Evolutionary conservation across 2,797 vertebrate species (phyloP).

Genomic region (Cyprinella venusta): DNA sequence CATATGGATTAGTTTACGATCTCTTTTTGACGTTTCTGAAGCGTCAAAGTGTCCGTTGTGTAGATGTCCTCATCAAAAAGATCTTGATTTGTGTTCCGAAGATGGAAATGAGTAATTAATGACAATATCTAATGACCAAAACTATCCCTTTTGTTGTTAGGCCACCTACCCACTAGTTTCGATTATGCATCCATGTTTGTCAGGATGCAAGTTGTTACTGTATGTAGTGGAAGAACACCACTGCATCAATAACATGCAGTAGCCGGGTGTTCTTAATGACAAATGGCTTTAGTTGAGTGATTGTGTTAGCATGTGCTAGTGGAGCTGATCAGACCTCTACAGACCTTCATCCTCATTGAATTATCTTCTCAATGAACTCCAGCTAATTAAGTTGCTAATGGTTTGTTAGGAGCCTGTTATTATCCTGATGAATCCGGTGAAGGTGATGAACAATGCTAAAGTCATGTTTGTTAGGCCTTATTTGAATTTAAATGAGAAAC

Average conservation of each 20-base stretch:
- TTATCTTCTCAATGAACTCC: slow-evolving; percentile 46
- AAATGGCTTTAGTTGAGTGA: slow-evolving; percentile 21
- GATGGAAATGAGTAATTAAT: too few relatives aligned
- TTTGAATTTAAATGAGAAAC: slow-evolving; percentile 35
- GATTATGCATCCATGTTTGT: background rate
- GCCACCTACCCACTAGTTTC: background rate
- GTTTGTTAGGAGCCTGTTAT: slow-evolving; percentile 69
- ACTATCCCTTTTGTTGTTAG: background rate
- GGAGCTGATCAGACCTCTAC: slow-evolving; percentile 8
- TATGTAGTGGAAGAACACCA: background rate
- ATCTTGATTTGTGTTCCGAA: too few relatives aligned
- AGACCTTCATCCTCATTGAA: slow-evolving; percentile 29
- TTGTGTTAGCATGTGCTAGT: slow-evolving; percentile 16
- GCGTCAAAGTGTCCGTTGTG: too few relatives aligned
- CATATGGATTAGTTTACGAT: too few relatives aligned
- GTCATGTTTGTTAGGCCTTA: slow-evolving; percentile 58
- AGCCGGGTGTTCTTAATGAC: background rate
- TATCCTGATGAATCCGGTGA: slow-evolving; percentile 68
- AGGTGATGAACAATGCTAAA: slow-evolving; percentile 69
- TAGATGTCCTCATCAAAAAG: too few relatives aligned
- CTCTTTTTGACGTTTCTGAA: too few relatives aligned
- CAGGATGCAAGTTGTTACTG: background rate
- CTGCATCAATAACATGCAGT: background rate
- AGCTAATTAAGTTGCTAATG: slow-evolving; percentile 76
- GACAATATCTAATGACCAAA: too few relatives aligned